Percentiles rank a stretch among this genome's conserved stretches.
Evolutionary conservation across 1,140 invertebrate species (phyloP).

Genomic region (Lethrus apterus): DNA sequence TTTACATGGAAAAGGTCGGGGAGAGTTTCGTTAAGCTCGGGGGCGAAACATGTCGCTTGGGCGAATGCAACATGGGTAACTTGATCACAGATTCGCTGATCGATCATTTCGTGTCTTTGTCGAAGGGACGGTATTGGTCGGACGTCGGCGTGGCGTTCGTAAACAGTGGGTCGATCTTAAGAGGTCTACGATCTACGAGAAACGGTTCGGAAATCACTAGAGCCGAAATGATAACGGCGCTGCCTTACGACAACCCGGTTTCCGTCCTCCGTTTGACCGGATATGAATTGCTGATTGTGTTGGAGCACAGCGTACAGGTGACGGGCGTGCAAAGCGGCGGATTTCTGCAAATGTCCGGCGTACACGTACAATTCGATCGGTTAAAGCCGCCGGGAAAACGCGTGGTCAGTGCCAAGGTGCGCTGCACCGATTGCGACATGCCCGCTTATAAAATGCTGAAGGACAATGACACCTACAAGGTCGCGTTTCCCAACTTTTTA

Average conservation of each 20-base stretch:
- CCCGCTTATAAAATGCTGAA: constrained; percentile 41
- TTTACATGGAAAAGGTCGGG: constrained; percentile 53
- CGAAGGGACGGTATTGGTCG: constrained; percentile 53
- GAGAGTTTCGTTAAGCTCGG: constrained; percentile 55
- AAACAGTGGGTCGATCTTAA: constrained; percentile 60
- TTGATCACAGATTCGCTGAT: constrained; percentile 68
- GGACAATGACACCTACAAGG: constrained; percentile 43
- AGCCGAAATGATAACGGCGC: constrained; percentile 39
- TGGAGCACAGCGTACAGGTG: constrained; percentile 48
- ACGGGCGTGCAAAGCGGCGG: constrained; percentile 46
- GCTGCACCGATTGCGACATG: constrained; percentile 47
- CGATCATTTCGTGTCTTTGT: constrained; percentile 42
- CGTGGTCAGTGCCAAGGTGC: constrained; percentile 43
- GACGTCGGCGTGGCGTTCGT: constrained; percentile 65
- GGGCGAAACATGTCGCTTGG: constrained; percentile 60
- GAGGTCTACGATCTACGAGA: constrained; percentile 23
- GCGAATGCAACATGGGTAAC: constrained; percentile 83
- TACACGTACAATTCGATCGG: constrained; percentile 48
- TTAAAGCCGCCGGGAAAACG: constrained; percentile 42
- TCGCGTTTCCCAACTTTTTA: constrained; percentile 44
- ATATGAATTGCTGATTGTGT: constrained; percentile 38
- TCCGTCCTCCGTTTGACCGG: constrained; percentile 47
- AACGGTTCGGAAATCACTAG: constrained; percentile 47
- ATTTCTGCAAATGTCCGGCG: constrained; percentile 54
- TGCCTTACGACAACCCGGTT: constrained; percentile 52